phyloP scores from a whole-genome alignment of 2,888 invertebrate genomes.

The Heliothis peltigera region DNA sequence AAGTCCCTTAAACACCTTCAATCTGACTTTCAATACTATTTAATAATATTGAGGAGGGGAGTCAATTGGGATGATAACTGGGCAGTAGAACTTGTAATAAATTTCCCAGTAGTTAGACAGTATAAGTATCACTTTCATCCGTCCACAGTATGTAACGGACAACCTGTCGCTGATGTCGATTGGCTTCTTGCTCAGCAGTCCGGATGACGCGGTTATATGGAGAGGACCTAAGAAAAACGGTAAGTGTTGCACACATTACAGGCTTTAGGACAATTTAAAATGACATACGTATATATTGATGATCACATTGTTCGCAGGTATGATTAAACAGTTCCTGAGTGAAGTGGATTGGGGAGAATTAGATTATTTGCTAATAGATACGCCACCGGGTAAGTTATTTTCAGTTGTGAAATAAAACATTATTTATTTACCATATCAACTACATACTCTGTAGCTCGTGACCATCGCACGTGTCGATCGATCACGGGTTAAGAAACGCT shows the following conservation, averaged over 20 bases:
- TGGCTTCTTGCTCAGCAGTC: slow-evolving; percentile 96
- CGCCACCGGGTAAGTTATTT: slow-evolving; percentile 94
- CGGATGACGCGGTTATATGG: slow-evolving; percentile 99
- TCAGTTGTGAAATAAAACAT: neutral
- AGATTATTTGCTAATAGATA: slow-evolving; percentile 97
- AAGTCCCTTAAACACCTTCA: no score
- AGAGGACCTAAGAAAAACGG: slow-evolving; percentile 99
- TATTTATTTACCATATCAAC: no score
- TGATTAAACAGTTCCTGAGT: slow-evolving; percentile 98
- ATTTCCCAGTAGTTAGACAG: no score
- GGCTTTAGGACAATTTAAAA: no score
- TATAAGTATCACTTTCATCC: neutral
- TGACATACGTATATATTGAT: no score
- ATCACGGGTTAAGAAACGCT: no score
- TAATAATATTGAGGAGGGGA: no score
- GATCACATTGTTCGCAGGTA: slow-evolving; percentile 86
- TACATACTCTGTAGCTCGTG: no score
- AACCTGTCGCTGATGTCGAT: slow-evolving; percentile 99
- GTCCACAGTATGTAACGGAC: slow-evolving; percentile 95
- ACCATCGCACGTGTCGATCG: no score
- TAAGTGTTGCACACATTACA: slow-evolving; percentile 64
- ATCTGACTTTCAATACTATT: no score
- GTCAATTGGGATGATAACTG: no score
- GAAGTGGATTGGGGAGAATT: slow-evolving; percentile 98
- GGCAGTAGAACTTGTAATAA: no score